Evolutionary conservation across 2,113 vertebrate species (phyloP), one percentile per base, ranked within the genome.

Genomic region (Cephalopterus ornatus): DNA sequence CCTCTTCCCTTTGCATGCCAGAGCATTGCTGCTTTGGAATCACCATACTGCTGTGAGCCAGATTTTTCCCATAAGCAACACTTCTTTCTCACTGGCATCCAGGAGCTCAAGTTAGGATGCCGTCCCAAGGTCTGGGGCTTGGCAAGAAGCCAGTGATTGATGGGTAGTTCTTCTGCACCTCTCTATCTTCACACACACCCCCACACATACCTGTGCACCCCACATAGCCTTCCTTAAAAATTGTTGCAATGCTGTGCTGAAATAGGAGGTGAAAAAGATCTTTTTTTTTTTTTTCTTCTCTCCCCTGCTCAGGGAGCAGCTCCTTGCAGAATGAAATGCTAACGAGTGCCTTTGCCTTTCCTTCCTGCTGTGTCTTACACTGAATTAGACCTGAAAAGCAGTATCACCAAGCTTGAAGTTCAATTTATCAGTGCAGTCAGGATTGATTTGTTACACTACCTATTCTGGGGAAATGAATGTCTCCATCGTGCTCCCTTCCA

Each of bases 361-460:
- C 95, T 96, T 97, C 87, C 89, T 80, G 23, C 86, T 95, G 85
- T 88, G 91, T 94, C 93, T 96, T 89, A 87, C 92, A 88, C 75
- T 92, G 93, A 94, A 92, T 97, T 95, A 95, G 86, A 95, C 93
- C 93, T 91, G 72, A 93, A 95, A 96, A 93, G 92, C 92, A 94
- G 58, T 79, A 93, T 96, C 94, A 85, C 91, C 68, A 80, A 85
- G 93, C 94, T 89, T 95, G 96, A 94, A 94, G 59, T 96, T 96
- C 92, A 79, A 87, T 85, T 97, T 96, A 92, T 93, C 87, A 97
- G 91, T 91, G 90, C 74, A 87, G 83, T 93, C 72, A 85, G 77
- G 96, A 94, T 93, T 77, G 81, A 89, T 96, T 96, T 97, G 92
- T 89, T 97, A 97, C 90, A 89, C 82, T 70, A 65, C 53, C 93